phyloP scores from a whole-genome alignment of 2,797 vertebrate genomes.

The Spea hammondii region DNA sequence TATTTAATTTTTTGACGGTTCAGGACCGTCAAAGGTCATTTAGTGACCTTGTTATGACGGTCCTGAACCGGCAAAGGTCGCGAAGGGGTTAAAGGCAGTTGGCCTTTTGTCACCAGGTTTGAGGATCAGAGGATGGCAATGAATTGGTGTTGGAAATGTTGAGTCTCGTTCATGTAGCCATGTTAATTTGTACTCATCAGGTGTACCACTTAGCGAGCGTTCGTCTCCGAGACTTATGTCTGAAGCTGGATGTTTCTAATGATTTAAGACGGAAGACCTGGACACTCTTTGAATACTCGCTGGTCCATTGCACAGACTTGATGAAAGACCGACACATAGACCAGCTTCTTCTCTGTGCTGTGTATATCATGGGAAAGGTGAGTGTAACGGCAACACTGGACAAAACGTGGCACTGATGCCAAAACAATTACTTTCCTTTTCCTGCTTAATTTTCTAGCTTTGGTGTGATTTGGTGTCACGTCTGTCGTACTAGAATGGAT shows the following conservation, averaged over 20 bases:
- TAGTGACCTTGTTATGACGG: no score
- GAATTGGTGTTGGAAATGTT: no score
- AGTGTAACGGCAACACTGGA: not conserved
- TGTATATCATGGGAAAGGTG: conserved; percentile 94
- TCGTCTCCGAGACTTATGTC: conserved; percentile 86
- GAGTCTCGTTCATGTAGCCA: no score
- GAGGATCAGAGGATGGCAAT: no score
- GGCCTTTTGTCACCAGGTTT: no score
- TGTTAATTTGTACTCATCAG: conserved; percentile 62
- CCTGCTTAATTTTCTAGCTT: not conserved
- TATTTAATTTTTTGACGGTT: no score
- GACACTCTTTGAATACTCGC: conserved; percentile 89
- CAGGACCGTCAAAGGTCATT: no score
- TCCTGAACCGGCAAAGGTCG: no score
- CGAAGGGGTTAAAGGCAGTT: no score
- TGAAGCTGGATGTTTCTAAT: conserved; percentile 84
- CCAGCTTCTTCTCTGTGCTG: conserved; percentile 90
- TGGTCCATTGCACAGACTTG: conserved; percentile 84
- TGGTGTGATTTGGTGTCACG: no score
- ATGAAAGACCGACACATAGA: conserved; percentile 92
- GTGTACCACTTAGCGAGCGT: conserved; percentile 95
- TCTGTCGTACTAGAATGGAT: not conserved
- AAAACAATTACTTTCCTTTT: no score
- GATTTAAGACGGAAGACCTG: conserved; percentile 92
- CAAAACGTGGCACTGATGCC: not conserved